Evolutionary conservation across 2,888 invertebrate species (phyloP), one percentile per base, ranked within the genome.

Genomic region (Cybosia mesomella): DNA sequence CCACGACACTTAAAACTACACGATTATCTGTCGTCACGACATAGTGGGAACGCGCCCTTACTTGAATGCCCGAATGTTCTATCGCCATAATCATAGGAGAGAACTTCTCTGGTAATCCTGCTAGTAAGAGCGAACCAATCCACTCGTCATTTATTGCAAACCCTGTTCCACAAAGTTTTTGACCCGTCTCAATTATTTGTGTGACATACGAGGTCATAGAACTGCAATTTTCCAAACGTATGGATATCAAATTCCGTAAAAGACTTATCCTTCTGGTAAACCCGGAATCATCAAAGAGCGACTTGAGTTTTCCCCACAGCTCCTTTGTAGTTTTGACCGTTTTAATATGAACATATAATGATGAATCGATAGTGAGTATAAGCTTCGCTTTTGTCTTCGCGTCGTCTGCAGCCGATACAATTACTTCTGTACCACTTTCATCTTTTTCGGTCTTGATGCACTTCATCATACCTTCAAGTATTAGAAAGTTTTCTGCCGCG

Each of bases 111-210:
- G 72, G 10, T 65, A 72, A 60, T 60, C 74, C 72, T 28, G 72
- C 72, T 61, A 68, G 53, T n/a, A 67, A 34, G 11, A 57, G 21
- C 24, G 70, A 70, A 28, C 58, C 69, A n/a, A 74, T 57, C 69
- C 69, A 74, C 22, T 70, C 73, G 22, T 73, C 70, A 63, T 64
- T 73, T 2, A 70, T 70, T 13, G 22, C 8, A 58, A 74, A 72
- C 4, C 72, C 71, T 13, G 70, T 70, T 7, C 72, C 70, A 39
- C 59, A 28, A 9, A 72, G n/a, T 66, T 65, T 70, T 32, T 72
- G 70, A 39, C 68, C 60, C 8, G 74, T 72, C 53, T 74, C 72
- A 0, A 71, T 32, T 2, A 53, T 62, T 32, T 62, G 64, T 18
- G 36, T 21, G 22, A 63, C 55, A 21, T 63, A 63, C 21, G 34